Base-by-base conservation (phyloP, 2,888 invertebrate species). In the Cephus pulcher region DNA sequence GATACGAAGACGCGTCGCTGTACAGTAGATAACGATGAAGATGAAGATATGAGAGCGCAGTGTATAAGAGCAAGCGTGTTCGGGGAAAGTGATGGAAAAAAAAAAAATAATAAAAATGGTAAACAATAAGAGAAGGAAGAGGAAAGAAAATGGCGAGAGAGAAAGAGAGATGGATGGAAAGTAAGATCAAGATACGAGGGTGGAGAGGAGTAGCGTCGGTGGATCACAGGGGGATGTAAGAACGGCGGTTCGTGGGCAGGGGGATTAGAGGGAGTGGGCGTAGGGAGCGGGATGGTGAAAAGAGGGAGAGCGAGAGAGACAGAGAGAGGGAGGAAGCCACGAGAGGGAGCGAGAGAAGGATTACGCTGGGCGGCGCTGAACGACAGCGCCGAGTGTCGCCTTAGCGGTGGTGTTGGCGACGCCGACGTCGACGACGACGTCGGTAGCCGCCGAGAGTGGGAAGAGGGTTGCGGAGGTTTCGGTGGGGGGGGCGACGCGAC, bases 81-180 rank as follows among this genome's bases (percentile, higher is more conserved):
- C 4, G 40, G 15, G 15, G 40, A 40, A 15, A 15, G 15, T 40
- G 37, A 37, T 40, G 6, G 12, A 4, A 40, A 15, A 15, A 12
- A 35, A 30, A 30, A 30, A 30, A 12, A 35, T 34, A 35, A 35
- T 35, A 35, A 35, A 40, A 40, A 40, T 34, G 40, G 15, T 40
- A 40, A 40, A 40, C 40, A 40, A 15, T 15, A 40, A 12, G 37
- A 37, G 15, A 15, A 40, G 15, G 40, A 40, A 40, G 40, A 40
- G 15, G 40, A 40, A 40, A 15, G 40, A 40, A 40, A 15, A 40
- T 40, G 15, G 56, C 68, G 35, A 70, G 15, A 74, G 71, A 30
- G 34, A 75, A 70, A 74, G 74, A 76, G 74, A 68, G 23, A 77
- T 76, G 76, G 69, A 75, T 30, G 23, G 34, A 74, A 34, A 23